phyloP scores from a whole-genome alignment of 2,888 invertebrate genomes.

The Polyploca ridens region DNA sequence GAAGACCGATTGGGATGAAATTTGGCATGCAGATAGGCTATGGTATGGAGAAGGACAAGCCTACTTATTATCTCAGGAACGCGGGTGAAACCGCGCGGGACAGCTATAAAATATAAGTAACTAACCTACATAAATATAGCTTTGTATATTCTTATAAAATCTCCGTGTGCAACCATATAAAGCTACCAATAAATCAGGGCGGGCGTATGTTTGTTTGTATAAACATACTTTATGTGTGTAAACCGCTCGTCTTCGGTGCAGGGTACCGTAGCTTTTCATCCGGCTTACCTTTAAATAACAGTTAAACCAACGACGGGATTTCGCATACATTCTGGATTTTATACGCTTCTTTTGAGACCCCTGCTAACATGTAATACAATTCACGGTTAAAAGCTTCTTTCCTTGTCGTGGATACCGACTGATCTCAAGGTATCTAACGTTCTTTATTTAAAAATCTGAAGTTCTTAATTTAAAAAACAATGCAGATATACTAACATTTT shows the following conservation, averaged over 20 bases:
- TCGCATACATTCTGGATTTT: background rate
- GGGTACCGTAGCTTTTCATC: background rate
- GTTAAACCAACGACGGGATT: slow-evolving; percentile 5
- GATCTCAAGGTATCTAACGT: background rate
- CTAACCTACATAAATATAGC: background rate
- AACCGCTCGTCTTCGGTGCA: slow-evolving; percentile 1
- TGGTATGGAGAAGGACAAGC: no score
- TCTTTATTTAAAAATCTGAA: no score
- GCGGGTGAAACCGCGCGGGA: no score
- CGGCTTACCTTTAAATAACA: slow-evolving; percentile 5
- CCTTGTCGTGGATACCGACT: background rate
- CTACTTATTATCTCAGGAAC: no score
- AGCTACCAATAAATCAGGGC: background rate
- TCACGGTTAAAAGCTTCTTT: background rate
- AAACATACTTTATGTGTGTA: background rate
- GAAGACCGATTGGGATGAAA: no score
- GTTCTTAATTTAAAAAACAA: no score
- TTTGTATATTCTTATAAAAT: background rate
- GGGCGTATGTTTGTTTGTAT: background rate
- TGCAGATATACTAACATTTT: no score
- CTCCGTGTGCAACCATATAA: background rate
- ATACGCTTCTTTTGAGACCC: background rate
- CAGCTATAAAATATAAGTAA: background rate
- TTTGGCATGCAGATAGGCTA: no score
- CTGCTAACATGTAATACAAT: background rate